Evolutionary conservation across 2,888 invertebrate genomes (phyloP).

Genomic region (Sarcophaga carnaria): DNA sequence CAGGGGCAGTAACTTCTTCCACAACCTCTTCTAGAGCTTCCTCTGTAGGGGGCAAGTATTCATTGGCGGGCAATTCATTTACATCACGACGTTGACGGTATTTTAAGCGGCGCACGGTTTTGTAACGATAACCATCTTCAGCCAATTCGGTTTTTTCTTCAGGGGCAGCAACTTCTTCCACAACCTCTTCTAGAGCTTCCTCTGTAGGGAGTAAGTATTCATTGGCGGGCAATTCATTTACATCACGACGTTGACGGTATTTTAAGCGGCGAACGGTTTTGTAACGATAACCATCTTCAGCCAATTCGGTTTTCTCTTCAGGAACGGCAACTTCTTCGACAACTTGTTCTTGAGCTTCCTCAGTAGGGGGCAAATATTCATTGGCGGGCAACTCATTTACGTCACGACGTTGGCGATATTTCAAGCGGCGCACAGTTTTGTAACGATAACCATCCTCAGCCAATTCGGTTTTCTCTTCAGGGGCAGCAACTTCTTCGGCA

Average conservation of each 20-base stretch:
- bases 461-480: slow-evolving; percentile 25
- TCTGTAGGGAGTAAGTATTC: slow-evolving; percentile 75
- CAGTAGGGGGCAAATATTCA: slow-evolving; percentile 55
- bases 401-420: slow-evolving; percentile 71
- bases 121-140: slow-evolving; percentile 76
- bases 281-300: slow-evolving; percentile 76
- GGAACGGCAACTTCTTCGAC: slow-evolving; percentile 35
- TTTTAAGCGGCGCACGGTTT: slow-evolving; percentile 74
- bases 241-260: slow-evolving; percentile 74
- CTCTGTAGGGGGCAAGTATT: slow-evolving; percentile 74
- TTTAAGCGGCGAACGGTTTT: slow-evolving; percentile 75
- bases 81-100: slow-evolving; percentile 74
- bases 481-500: slow-evolving; percentile 42
- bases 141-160: slow-evolving; percentile 60
- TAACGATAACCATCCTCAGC: slow-evolving; percentile 56
- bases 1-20: slow-evolving; percentile 59
- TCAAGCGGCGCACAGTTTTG: slow-evolving; percentile 42
- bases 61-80: slow-evolving; percentile 72
- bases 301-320: slow-evolving; percentile 55
- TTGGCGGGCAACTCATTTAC: slow-evolving; percentile 72
- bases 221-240: slow-evolving; percentile 72
- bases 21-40: slow-evolving; percentile 41
- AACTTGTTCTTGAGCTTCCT: slow-evolving; percentile 43
- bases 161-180: slow-evolving; percentile 34
- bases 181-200: slow-evolving; percentile 44